phyloP scores from a whole-genome alignment of 92 coral and sea anemone species.

The Hydrozoanthus gracilis region DNA sequence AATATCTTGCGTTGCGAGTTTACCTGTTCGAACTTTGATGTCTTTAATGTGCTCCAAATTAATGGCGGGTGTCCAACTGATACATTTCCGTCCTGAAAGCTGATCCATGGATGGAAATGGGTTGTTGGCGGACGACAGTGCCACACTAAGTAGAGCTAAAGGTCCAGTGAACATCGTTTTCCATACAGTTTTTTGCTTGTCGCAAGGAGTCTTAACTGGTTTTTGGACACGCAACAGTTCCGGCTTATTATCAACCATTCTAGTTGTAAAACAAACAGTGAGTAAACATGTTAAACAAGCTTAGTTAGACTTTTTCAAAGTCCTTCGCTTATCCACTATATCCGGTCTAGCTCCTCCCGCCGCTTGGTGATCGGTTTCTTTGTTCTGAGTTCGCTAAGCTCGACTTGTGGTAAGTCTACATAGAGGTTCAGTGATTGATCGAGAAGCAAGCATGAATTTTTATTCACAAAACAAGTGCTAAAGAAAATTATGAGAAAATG shows the following conservation, averaged over 20 bases:
- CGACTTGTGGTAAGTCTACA: no score
- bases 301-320: background rate
- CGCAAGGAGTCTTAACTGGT: constrained; percentile 92
- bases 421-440: no score
- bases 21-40: constrained; percentile 88
- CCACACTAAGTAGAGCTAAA: constrained; percentile 81
- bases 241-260: constrained; percentile 92
- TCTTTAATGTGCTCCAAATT: constrained; percentile 78
- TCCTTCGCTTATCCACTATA: no score
- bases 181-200: constrained; percentile 83
- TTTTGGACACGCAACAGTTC: constrained; percentile 83
- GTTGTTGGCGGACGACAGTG: constrained; percentile 73
- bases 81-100: constrained; percentile 80
- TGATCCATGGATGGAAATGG: constrained; percentile 79
- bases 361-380: no score
- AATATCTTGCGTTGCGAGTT: background rate
- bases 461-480: no score
- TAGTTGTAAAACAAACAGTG: constrained; percentile 1
- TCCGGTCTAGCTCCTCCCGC: no score
- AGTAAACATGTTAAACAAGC: background rate
- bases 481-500: no score
- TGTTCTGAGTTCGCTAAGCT: no score
- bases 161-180: constrained; percentile 91
- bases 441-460: no score
- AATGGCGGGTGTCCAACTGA: constrained; percentile 88